Percentiles rank a stretch among this genome's conserved stretches.
Conservation (phyloP, 1,140 invertebrate genomes). For the Bradynema listronoti region DNA sequence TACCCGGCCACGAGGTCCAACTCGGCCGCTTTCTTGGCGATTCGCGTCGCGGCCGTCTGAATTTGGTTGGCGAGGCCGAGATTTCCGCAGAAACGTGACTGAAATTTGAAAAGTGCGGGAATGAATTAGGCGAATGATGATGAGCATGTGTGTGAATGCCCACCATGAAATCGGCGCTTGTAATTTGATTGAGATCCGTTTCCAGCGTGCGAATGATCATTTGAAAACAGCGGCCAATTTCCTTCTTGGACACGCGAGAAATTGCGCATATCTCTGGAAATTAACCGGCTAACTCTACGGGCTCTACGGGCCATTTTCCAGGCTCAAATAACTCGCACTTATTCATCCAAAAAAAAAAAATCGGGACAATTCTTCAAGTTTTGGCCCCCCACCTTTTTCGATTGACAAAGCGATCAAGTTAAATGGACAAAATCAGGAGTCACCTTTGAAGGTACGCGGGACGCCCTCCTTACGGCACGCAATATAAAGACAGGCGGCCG, state of each 20-base stretch:
- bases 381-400: too few relatives aligned
- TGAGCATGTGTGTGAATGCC: too few relatives aligned
- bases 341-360: constrained; percentile 23
- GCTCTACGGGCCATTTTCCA: not conserved
- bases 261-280: constrained; percentile 86
- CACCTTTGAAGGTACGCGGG: constrained; percentile 89
- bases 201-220: constrained; percentile 79
- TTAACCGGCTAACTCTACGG: not conserved
- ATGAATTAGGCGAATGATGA: not conserved
- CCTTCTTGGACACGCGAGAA: constrained; percentile 96
- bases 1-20: constrained; percentile 89
- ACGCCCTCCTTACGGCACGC: constrained; percentile 97
- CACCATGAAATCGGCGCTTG: constrained; percentile 91
- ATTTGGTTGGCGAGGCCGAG: constrained; percentile 76
- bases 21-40: constrained; percentile 90
- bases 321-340: too few relatives aligned
- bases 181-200: constrained; percentile 93
- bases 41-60: constrained; percentile 88
- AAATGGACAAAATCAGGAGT: too few relatives aligned
- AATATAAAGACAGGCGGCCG: constrained; percentile 95
- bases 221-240: constrained; percentile 94
- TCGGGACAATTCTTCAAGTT: not conserved
- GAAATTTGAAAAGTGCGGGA: constrained; percentile 16
- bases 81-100: constrained; percentile 66
- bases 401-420: constrained; percentile 15